Conservation (phyloP, 1,140 invertebrate species). For the Drosophila guanche region DNA sequence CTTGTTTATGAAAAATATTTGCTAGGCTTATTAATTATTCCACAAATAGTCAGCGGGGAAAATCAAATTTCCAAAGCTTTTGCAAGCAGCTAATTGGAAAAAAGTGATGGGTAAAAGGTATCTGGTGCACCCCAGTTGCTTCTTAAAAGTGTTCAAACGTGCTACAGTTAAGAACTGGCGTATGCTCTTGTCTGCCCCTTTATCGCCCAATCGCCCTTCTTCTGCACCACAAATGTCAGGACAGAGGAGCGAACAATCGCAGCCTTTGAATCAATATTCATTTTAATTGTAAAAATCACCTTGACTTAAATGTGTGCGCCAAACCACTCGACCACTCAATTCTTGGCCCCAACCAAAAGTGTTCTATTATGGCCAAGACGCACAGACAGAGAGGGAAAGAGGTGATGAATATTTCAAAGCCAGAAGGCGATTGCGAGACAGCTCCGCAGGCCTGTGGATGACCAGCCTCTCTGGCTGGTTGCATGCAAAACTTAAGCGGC, state of each 20-base stretch:
- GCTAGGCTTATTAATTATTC: slow-evolving; percentile 78
- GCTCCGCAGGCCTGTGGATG: slow-evolving; percentile 41
- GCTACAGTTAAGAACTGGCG: too few relatives aligned
- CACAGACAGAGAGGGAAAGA: slow-evolving; percentile 13
- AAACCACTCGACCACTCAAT: slow-evolving; percentile 63
- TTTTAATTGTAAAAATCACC: slow-evolving; percentile 82
- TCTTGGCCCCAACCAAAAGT: slow-evolving; percentile 47
- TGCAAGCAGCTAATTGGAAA: slow-evolving; percentile 51
- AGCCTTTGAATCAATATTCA: slow-evolving; percentile 77
- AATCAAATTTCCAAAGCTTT: slow-evolving; percentile 31
- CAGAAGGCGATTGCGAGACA: slow-evolving; percentile 56
- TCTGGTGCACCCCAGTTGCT: too few relatives aligned
- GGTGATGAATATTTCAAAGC: slow-evolving; percentile 22
- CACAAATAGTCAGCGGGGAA: slow-evolving; percentile 66
- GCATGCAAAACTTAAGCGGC: slow-evolving; percentile 61
- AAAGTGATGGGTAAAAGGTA: not conserved
- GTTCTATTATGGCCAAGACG: slow-evolving; percentile 72
- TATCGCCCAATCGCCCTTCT: not conserved
- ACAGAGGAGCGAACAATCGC: slow-evolving; percentile 37
- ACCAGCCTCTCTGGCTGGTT: slow-evolving; percentile 43
- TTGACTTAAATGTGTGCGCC: slow-evolving; percentile 71
- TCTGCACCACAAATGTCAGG: not conserved
- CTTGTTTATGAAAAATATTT: slow-evolving; percentile 81
- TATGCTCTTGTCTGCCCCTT: too few relatives aligned
- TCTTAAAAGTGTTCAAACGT: too few relatives aligned